These are phyloP conservation scores for Pollenia labialis DNA, from an alignment of 2,888 invertebrate species.

Conservation along the genomic window DNA sequence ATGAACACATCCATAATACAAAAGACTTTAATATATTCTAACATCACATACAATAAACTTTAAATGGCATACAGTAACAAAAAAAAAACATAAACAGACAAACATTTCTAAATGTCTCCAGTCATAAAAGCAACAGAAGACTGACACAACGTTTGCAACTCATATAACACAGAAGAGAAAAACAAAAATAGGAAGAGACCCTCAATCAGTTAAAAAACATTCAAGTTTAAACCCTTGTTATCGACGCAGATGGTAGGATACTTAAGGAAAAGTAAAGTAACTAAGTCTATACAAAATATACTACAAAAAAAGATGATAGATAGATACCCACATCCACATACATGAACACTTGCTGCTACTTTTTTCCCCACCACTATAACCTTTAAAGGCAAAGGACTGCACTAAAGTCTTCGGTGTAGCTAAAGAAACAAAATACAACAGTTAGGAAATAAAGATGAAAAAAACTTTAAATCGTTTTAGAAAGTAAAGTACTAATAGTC, in stretches of 20 bases:
- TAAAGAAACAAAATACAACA: constrained; percentile 13
- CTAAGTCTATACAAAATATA: constrained; percentile 34
- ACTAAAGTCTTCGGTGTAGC: constrained; percentile 25
- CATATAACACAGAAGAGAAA: background rate
- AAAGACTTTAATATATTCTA: constrained; percentile 14
- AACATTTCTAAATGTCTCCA: constrained; percentile 9
- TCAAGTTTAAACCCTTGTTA: constrained; percentile 60
- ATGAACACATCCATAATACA: background rate
- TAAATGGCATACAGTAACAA: constrained; percentile 27
- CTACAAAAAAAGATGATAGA: background rate
- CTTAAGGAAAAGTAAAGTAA: constrained; percentile 43
- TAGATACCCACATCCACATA: background rate
- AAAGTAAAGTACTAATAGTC: constrained; percentile 33
- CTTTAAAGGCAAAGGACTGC: constrained; percentile 21
- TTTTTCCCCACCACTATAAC: background rate
- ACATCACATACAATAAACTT: constrained; percentile 35
- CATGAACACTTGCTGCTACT: background rate
- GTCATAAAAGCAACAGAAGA: constrained; percentile 13
- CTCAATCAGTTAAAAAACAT: constrained; percentile 40
- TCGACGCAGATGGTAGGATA: constrained; percentile 57
- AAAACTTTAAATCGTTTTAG: constrained; percentile 62
- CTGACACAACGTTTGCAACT: background rate
- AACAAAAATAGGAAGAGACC: background rate
- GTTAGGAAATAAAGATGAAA: background rate
- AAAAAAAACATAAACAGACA: background rate